Evolutionary conservation across 2,888 invertebrate species (phyloP).

Genomic region (Latrodectus hesperus): DNA sequence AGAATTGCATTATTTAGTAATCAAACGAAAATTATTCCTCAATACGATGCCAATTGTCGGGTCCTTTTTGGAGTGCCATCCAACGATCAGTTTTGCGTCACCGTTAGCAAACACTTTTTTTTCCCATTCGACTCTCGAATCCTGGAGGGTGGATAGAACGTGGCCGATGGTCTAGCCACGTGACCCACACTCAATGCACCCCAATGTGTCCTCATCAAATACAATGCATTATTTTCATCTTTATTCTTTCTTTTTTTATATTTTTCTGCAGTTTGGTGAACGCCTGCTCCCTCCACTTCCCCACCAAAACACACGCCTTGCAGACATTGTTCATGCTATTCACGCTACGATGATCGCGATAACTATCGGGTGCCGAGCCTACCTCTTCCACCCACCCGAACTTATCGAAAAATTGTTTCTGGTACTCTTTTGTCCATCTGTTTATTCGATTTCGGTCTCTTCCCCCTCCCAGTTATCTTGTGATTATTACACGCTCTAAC

Average conservation of each 20-base stretch:
- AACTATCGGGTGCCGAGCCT: constrained; percentile 26
- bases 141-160: constrained; percentile 17
- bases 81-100: constrained; percentile 30
- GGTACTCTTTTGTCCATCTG: constrained; percentile 54
- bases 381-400: background rate
- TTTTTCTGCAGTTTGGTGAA: too few species aligned
- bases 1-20: background rate
- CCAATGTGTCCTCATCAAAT: constrained; percentile 11
- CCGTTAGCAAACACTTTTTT: constrained; percentile 43
- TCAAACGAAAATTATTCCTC: background rate
- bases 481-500: constrained; percentile 40
- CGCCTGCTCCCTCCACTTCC: background rate
- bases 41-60: background rate
- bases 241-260: background rate
- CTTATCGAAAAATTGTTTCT: constrained; percentile 14
- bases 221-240: constrained; percentile 52
- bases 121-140: background rate
- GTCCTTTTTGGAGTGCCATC: background rate
- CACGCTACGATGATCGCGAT: constrained; percentile 55
- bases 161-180: constrained; percentile 30
- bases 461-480: background rate
- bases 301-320: constrained; percentile 21
- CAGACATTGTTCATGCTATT: constrained; percentile 41
- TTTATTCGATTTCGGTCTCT: constrained; percentile 40
- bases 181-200: constrained; percentile 28